Percentiles rank a stretch among this genome's conserved stretches.
These are phyloP conservation scores for Drosophila teissieri DNA, from an alignment of 1,140 invertebrate genomes.

Conservation along the genomic window DNA sequence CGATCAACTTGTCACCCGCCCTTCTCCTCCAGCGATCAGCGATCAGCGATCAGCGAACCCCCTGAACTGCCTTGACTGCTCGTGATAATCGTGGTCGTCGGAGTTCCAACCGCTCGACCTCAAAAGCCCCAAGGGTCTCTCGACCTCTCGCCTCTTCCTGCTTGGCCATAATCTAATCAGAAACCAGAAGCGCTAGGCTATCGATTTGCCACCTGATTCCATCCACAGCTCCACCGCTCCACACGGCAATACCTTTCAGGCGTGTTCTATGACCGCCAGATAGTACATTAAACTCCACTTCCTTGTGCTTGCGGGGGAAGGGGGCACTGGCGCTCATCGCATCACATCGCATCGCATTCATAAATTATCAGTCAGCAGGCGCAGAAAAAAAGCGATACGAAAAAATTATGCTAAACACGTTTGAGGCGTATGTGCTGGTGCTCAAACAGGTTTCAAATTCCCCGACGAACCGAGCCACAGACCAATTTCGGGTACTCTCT, in stretches of 20 bases:
- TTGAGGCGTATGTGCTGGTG: slow-evolving; percentile 47
- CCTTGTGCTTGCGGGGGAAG: slow-evolving; percentile 57
- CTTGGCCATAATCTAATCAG: slow-evolving; percentile 44
- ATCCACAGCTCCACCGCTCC: not conserved
- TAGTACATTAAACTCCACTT: slow-evolving; percentile 74
- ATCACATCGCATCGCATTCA: slow-evolving; percentile 69
- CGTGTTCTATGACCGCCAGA: slow-evolving; percentile 51
- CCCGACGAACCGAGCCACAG: slow-evolving; percentile 59
- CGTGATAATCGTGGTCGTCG: slow-evolving; percentile 20
- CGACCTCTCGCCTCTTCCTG: slow-evolving; percentile 33
- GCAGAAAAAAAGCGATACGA: slow-evolving; percentile 29
- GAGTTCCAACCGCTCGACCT: slow-evolving; percentile 14
- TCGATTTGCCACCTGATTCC: slow-evolving; percentile 47
- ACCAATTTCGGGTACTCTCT: slow-evolving; percentile 60
- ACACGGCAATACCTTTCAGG: not conserved
- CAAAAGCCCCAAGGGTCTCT: slow-evolving; percentile 12
- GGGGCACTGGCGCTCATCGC: slow-evolving; percentile 75
- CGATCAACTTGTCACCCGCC: slow-evolving; percentile 18
- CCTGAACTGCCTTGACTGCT: slow-evolving; percentile 34
- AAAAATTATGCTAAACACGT: slow-evolving; percentile 79
- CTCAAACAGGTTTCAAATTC: slow-evolving; percentile 82
- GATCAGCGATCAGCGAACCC: slow-evolving; percentile 2
- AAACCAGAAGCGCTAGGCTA: slow-evolving; percentile 34
- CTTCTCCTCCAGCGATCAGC: slow-evolving; percentile 6
- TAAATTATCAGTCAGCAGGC: slow-evolving; percentile 65